Percentiles rank a stretch among this genome's conserved stretches.
Evolutionary conservation across 2,888 invertebrate genomes (phyloP).

Genomic region (Ennomos fuscantarius): DNA sequence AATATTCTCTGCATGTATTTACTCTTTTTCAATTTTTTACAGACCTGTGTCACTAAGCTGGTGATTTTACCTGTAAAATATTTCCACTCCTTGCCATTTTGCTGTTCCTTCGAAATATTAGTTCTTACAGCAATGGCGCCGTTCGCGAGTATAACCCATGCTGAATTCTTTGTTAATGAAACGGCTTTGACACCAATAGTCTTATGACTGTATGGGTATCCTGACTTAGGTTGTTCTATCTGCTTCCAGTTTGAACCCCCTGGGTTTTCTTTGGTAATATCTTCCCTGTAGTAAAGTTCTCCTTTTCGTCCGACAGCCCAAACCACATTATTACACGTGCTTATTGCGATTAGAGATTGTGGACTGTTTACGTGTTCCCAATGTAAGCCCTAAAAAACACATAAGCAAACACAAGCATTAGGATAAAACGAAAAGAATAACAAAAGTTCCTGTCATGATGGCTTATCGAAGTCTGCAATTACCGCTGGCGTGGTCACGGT

Average conservation of each 20-base stretch:
- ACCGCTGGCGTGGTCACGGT: slow-evolving; percentile 90
- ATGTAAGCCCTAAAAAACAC: slow-evolving; percentile 87
- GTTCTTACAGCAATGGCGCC: slow-evolving; percentile 91
- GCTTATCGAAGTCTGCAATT: slow-evolving; percentile 46
- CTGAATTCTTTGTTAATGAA: slow-evolving; percentile 88
- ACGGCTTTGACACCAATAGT: slow-evolving; percentile 87
- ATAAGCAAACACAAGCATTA: slow-evolving; percentile 13
- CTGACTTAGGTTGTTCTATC: slow-evolving; percentile 87
- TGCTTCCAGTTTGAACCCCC: slow-evolving; percentile 90
- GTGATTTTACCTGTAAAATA: slow-evolving; percentile 77
- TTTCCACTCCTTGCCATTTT: slow-evolving; percentile 94
- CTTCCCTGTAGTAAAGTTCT: slow-evolving; percentile 92
- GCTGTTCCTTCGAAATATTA: slow-evolving; percentile 90
- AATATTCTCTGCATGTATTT: slow-evolving; percentile 26
- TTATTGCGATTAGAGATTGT: slow-evolving; percentile 91
- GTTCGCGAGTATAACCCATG: slow-evolving; percentile 92
- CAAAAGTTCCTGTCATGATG: neutral
- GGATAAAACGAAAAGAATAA: neutral
- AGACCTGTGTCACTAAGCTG: slow-evolving; percentile 61
- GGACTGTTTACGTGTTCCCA: slow-evolving; percentile 94
- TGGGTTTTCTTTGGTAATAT: slow-evolving; percentile 88
- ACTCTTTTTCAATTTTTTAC: slow-evolving; percentile 22
- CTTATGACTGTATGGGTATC: slow-evolving; percentile 63
- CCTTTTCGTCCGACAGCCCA: slow-evolving; percentile 96
- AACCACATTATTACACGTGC: slow-evolving; percentile 88